phyloP scores from a whole-genome alignment of 2,888 invertebrate genomes.

The Bugula neritina region DNA sequence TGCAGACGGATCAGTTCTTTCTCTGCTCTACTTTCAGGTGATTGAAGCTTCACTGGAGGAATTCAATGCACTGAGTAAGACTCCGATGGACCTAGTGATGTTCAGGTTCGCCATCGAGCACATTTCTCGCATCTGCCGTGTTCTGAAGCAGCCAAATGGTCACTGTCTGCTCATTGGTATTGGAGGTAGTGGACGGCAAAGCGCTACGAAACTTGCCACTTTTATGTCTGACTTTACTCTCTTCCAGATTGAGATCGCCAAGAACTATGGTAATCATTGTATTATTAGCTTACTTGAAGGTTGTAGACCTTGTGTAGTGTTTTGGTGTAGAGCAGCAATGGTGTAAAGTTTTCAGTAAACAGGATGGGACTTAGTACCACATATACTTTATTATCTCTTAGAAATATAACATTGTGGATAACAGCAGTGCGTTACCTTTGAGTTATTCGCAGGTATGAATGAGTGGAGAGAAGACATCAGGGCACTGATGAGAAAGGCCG shows the following conservation, averaged over 20 bases:
- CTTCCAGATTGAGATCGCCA: slow-evolving; percentile 52
- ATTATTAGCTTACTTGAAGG: background rate
- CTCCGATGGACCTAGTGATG: slow-evolving; percentile 53
- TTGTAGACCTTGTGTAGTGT: background rate
- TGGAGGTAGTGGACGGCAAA: slow-evolving; percentile 52
- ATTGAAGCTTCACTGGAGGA: slow-evolving; percentile 49
- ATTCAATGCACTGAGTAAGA: slow-evolving; percentile 50
- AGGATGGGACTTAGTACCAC: too few relatives aligned
- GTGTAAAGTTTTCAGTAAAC: background rate
- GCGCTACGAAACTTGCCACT: slow-evolving; percentile 47
- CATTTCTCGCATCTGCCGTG: slow-evolving; percentile 49
- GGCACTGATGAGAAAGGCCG: slow-evolving; percentile 46
- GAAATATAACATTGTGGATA: too few relatives aligned
- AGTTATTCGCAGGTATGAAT: slow-evolving; percentile 30
- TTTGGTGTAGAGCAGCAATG: background rate
- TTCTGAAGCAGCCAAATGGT: slow-evolving; percentile 51
- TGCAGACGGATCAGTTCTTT: too few relatives aligned
- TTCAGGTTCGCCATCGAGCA: slow-evolving; percentile 53
- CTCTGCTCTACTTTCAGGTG: slow-evolving; percentile 2
- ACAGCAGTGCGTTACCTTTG: too few relatives aligned
- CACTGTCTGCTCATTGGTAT: slow-evolving; percentile 52
- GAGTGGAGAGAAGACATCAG: slow-evolving; percentile 52
- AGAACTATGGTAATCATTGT: slow-evolving; percentile 40
- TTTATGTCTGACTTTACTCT: slow-evolving; percentile 52
- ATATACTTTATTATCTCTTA: too few relatives aligned